Evolutionary conservation across 2,888 invertebrate genomes (phyloP), one percentile per base, ranked within the genome.

Genomic region (Tetropium fuscum): DNA sequence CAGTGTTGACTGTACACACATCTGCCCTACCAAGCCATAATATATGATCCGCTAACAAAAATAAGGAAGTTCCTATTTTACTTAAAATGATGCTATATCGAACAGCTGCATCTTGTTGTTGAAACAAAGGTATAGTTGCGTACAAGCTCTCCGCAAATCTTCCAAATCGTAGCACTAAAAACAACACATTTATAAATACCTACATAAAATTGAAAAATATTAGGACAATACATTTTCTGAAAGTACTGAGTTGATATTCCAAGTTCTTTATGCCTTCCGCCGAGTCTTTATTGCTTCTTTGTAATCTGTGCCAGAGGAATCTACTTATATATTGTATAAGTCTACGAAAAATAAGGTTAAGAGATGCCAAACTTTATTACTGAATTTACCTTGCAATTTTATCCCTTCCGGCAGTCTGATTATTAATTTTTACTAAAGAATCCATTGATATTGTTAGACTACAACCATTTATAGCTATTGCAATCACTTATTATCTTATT

Each of bases 1-100:
- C 88, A 0, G 90, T 85, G 76, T 95, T 87, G 1, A 92, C 85
- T 67, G 83, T 84, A 65, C 83, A 81, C 2, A 89, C 83, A 15
- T 93, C 93, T 32, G 90, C 88, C 71, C 90, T 87, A 2, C 92
- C 90, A 1, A 95, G 82, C 93, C 95, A 96, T 22, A 95, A 86
- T 22, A 95, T 85, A 76, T 97, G 95, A 79, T 97, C 97, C 8
- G 93, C 88, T 41, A 95, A 83, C 1, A 97, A 84, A 74, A 89
- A 97, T 18, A 94, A 78, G 0, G 93, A 88, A 78, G 91, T 90
- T 18, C 92, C 87, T 48, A 96, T 84, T 83, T 92, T 93, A 61
- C 94, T 91, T 47, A 94, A 76, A 0, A 93, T 92, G 25, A 94
- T 79, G 19, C 91, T 90, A 6, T 90, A 79, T 66, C 92, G 86